Evolutionary conservation across 2,797 vertebrate genomes (phyloP).

Genomic region (Orestias chungarensis): DNA sequence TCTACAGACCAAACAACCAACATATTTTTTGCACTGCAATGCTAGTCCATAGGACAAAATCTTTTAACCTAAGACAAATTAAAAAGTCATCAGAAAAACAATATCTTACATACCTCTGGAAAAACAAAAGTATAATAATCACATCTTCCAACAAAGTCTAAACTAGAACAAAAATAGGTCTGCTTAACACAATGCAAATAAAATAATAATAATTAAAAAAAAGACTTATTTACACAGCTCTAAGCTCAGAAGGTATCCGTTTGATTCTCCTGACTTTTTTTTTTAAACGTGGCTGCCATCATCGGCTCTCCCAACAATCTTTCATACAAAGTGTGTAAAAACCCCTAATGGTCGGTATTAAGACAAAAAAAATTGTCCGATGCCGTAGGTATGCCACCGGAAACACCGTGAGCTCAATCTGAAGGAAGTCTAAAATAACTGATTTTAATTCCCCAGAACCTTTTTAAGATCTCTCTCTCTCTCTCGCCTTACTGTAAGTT

Average conservation of each 20-base stretch:
- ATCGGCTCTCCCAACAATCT: constrained; percentile 69
- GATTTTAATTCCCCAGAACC: constrained; percentile 82
- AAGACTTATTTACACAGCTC: constrained; percentile 94
- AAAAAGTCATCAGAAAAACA: constrained; percentile 77
- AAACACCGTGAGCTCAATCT: constrained; percentile 92
- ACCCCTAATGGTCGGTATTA: constrained; percentile 80
- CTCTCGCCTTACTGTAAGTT: constrained; percentile 80
- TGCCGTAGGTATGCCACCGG: constrained; percentile 93
- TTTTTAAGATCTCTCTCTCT: constrained; percentile 85
- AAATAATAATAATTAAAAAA: constrained; percentile 67
- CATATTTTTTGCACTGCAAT: constrained; percentile 92
- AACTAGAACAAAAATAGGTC: constrained; percentile 76
- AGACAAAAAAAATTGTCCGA: constrained; percentile 93
- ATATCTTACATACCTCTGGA: constrained; percentile 84
- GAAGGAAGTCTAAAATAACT: constrained; percentile 96
- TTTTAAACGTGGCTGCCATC: constrained; percentile 74
- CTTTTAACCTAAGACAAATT: constrained; percentile 80
- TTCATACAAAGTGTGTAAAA: constrained; percentile 81
- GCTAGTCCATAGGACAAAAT: constrained; percentile 88
- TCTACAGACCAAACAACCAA: constrained; percentile 97
- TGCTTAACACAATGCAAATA: constrained; percentile 81
- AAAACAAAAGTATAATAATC: constrained; percentile 75
- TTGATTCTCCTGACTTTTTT: constrained; percentile 79
- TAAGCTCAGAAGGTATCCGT: constrained; percentile 89
- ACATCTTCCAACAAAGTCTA: constrained; percentile 88